Percentiles rank a stretch among this genome's conserved stretches.
phyloP scores from a whole-genome alignment of 2,113 vertebrate genomes.

The Psilopogon haemacephalus region DNA sequence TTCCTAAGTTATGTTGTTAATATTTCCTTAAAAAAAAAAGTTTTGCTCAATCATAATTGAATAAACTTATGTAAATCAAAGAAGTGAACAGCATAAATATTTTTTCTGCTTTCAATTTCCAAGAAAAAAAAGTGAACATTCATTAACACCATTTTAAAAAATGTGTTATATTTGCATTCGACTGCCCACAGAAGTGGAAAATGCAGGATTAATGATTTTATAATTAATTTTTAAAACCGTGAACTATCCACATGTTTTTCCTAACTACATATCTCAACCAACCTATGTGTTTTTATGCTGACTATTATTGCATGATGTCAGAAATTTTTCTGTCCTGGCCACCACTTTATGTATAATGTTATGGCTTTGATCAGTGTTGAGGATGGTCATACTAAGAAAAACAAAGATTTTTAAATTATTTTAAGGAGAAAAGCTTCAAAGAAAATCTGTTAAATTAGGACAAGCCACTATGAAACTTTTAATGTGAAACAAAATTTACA shows the following conservation, averaged over 20 bases:
- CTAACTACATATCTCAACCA: not conserved
- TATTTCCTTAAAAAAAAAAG: not conserved
- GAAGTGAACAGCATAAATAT: not conserved
- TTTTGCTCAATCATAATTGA: not conserved
- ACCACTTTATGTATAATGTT: not conserved
- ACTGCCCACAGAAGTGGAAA: not conserved
- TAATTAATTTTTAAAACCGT: not conserved
- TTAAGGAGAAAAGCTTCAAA: not conserved
- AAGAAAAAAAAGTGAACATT: not conserved
- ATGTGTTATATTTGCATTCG: not conserved
- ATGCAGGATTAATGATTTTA: not conserved
- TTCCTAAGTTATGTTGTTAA: not conserved
- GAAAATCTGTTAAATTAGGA: not conserved
- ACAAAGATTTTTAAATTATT: not conserved
- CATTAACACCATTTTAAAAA: not conserved
- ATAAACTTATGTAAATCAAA: not conserved
- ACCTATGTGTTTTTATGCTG: not conserved
- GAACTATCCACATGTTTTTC: not conserved
- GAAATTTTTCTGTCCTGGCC: not conserved
- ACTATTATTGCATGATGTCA: not conserved
- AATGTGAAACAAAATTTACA: not conserved
- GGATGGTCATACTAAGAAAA: not conserved
- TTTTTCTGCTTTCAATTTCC: not conserved
- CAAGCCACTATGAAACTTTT: not conserved
- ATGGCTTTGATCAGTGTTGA: not conserved